Evolutionary conservation across 1,140 invertebrate genomes (phyloP), one percentile per base, ranked within the genome.

Genomic region (Caenorhabditis briggsae): DNA sequence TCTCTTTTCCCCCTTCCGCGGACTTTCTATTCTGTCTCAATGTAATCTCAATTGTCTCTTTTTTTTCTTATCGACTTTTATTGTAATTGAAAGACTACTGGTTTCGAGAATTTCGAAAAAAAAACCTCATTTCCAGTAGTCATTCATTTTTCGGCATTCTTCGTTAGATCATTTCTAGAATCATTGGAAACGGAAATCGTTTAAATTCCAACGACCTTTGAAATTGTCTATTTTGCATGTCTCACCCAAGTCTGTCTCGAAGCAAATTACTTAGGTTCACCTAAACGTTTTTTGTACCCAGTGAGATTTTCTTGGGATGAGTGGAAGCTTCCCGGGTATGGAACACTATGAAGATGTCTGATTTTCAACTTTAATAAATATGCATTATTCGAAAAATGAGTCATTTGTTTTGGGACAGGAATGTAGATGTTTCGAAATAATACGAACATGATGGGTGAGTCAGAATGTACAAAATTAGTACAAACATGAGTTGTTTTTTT

Each of bases 1-100:
- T 33, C 33, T 33, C 33, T 33, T 33, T 33, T 78, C 70, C 53
- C 20, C n/a, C 46, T 78, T 53, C 70, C 46, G 70, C 70, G 70
- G 70, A 78, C 70, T 78, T 78, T 78, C 70, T 78, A 50, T 78
- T 78, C 33, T 70, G 70, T 78, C 70, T 78, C n/a, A 43, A 50
- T 78, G 46, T 78, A 78, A 78, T 78, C 70, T 78, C 70, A n/a
- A 46, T 14, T 18, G 20, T 70, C 43, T 43, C 5, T 12, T 43
- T 78, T 23, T 23, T 16, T 46, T 50, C 33, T 23, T 33, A 33
- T 25, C 8, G 2, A 20, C 23, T 78, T 48, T 78, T 78, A 50
- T 50, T 78, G 43, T 78, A 25, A 20, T 78, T 23, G 46, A 2
- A 50, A 25, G 23, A 53, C 23, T n/a, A 23, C 23, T 11, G 43